These are phyloP conservation scores for Tipula vernalis DNA, from an alignment of 2,888 invertebrate species.

Conservation along the genomic window DNA sequence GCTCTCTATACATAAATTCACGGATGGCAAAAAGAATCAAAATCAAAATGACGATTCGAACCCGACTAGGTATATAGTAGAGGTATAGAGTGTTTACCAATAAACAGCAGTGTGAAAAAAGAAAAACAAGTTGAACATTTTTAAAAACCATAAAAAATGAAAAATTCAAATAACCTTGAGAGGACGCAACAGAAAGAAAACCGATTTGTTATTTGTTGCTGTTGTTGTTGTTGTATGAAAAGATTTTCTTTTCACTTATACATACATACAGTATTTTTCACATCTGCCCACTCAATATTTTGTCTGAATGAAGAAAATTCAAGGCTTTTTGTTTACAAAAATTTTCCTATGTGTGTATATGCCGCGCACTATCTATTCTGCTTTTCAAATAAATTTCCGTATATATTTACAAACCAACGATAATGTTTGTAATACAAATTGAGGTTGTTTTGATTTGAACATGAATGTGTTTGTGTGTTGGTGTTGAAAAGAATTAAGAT, in stretches of 20 bases:
- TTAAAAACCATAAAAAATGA: not conserved
- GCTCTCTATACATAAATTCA: not conserved
- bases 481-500: not conserved
- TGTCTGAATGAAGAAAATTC: not conserved
- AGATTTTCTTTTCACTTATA: not conserved
- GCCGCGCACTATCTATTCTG: not conserved
- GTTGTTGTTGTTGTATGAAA: not conserved
- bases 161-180: not conserved
- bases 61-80: too few species aligned
- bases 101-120: not conserved
- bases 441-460: not conserved
- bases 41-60: not conserved
- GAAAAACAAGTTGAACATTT: not conserved
- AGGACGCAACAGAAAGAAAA: not conserved
- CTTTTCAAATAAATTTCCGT: not conserved
- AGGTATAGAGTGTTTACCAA: too few species aligned
- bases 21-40: not conserved
- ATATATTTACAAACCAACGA: not conserved
- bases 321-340: not conserved
- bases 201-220: not conserved
- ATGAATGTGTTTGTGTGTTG: not conserved
- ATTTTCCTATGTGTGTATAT: not conserved
- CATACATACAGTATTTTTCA: not conserved
- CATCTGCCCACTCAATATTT: not conserved
- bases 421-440: not conserved